phyloP scores from a whole-genome alignment of 1,140 invertebrate genomes.

The Brachionus manjavacas region DNA sequence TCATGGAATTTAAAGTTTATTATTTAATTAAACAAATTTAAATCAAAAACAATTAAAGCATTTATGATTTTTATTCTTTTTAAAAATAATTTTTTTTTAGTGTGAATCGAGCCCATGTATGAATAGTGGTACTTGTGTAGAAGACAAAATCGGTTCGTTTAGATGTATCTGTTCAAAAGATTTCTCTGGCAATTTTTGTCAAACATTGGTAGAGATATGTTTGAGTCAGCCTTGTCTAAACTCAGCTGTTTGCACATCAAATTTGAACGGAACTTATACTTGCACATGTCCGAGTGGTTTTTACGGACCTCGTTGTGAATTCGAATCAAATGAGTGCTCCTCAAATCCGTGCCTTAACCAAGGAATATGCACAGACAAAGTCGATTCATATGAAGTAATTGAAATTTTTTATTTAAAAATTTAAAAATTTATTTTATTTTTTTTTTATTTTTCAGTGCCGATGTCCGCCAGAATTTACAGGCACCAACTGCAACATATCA shows the following conservation, averaged over 20 bases:
- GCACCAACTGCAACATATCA: conserved; percentile 45
- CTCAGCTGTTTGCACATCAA: conserved; percentile 44
- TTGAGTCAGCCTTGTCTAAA: conserved; percentile 46
- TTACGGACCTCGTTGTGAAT: conserved; percentile 85
- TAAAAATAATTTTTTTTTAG: conserved; percentile 71
- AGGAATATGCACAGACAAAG: conserved; percentile 31
- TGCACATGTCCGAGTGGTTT: conserved; percentile 84
- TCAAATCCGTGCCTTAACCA: conserved; percentile 42
- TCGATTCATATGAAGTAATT: conserved; percentile 50
- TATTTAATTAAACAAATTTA: too few species aligned
- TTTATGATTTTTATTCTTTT: too few species aligned
- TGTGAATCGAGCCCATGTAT: conserved; percentile 46
- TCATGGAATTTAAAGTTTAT: too few species aligned
- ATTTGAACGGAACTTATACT: neutral
- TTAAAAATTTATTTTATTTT: too few species aligned
- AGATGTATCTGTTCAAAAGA: conserved; percentile 6
- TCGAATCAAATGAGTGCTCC: conserved; percentile 48
- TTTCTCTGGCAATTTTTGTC: conserved; percentile 15
- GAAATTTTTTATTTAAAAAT: neutral
- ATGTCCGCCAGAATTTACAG: conserved; percentile 49
- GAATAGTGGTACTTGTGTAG: conserved; percentile 48
- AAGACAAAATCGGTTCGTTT: conserved; percentile 49
- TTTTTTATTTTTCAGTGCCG: conserved; percentile 45
- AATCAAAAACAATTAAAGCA: too few species aligned
- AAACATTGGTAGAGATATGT: conserved; percentile 3